Percentiles rank a stretch among this genome's conserved stretches.
phyloP scores from a whole-genome alignment of 1,140 invertebrate species.

The Carposina sasakii region DNA sequence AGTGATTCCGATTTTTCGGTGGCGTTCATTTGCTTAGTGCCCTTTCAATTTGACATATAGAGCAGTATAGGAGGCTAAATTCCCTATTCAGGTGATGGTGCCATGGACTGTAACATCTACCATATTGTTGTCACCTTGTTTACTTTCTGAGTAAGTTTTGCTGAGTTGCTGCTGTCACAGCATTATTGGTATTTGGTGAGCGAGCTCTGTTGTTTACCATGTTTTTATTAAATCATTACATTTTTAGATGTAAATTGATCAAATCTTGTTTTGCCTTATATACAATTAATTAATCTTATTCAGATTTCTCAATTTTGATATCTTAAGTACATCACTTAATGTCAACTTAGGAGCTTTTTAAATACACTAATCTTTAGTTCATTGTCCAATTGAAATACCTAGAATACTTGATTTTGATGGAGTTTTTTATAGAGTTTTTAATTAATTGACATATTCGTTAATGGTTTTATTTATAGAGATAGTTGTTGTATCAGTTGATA shows the following conservation, averaged over 20 bases:
- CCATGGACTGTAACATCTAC: conserved; percentile 6
- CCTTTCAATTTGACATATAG: conserved; percentile 39
- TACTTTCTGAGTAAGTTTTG: conserved; percentile 37
- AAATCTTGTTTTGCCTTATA: conserved; percentile 41
- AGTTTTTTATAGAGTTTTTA: conserved; percentile 44
- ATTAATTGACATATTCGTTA: conserved; percentile 62
- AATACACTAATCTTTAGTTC: conserved; percentile 43
- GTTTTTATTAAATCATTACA: conserved; percentile 43
- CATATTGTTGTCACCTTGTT: conserved; percentile 18
- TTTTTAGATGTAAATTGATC: conserved; percentile 31
- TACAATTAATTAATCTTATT: conserved; percentile 21
- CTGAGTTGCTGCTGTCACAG: conserved; percentile 44
- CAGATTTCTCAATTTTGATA: conserved; percentile 35
- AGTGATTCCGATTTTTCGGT: conserved; percentile 60
- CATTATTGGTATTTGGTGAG: conserved; percentile 47
- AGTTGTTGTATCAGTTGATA: conserved; percentile 65
- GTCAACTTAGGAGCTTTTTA: conserved; percentile 36
- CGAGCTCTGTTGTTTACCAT: conserved; percentile 44
- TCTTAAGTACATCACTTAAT: conserved; percentile 42
- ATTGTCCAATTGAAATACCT: conserved; percentile 37
- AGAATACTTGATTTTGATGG: conserved; percentile 37
- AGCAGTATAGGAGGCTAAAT: conserved; percentile 27
- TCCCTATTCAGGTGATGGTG: conserved; percentile 46
- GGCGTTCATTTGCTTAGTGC: conserved; percentile 65
- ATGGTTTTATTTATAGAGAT: conserved; percentile 57